These are phyloP conservation scores for Cryptocheilus praepositus DNA, from an alignment of 2,888 invertebrate species.

Conservation along the genomic window DNA sequence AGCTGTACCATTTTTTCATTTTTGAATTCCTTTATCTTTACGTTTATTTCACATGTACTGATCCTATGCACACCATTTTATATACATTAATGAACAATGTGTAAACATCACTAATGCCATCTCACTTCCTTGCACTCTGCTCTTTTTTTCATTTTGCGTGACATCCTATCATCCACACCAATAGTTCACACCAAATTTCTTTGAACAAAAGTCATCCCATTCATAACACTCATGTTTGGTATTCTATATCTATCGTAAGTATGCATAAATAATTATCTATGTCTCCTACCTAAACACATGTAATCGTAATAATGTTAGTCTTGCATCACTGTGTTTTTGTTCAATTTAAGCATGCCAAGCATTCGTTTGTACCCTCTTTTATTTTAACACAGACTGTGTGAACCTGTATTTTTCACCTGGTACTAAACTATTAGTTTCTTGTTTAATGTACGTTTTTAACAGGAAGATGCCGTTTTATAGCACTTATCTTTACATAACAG, in stretches of 20 bases:
- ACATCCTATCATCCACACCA: slow-evolving; percentile 16
- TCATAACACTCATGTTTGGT: slow-evolving; percentile 44
- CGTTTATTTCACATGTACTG: slow-evolving; percentile 20
- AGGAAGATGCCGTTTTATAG: not conserved
- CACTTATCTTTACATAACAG: not conserved
- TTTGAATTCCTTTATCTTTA: slow-evolving; percentile 25
- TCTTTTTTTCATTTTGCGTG: slow-evolving; percentile 5
- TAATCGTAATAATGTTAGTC: not conserved
- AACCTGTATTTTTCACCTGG: not conserved
- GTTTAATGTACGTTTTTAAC: not conserved
- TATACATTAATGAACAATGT: slow-evolving; percentile 4
- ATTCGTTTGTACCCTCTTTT: too few relatives aligned
- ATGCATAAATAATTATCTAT: slow-evolving; percentile 29
- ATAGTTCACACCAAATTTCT: slow-evolving; percentile 37
- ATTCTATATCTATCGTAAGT: slow-evolving; percentile 56
- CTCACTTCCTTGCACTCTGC: slow-evolving; percentile 6
- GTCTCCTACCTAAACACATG: not conserved
- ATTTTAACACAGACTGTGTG: too few relatives aligned
- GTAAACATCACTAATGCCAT: slow-evolving; percentile 8
- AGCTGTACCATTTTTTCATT: slow-evolving; percentile 39
- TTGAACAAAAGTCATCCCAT: slow-evolving; percentile 39
- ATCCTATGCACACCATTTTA: slow-evolving; percentile 13
- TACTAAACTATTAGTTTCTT: not conserved
- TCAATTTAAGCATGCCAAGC: not conserved
- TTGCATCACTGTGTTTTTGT: not conserved